Evolutionary conservation across 1,140 invertebrate genomes (phyloP), one percentile per base, ranked within the genome.

Genomic region (Drosophila jambulina): DNA sequence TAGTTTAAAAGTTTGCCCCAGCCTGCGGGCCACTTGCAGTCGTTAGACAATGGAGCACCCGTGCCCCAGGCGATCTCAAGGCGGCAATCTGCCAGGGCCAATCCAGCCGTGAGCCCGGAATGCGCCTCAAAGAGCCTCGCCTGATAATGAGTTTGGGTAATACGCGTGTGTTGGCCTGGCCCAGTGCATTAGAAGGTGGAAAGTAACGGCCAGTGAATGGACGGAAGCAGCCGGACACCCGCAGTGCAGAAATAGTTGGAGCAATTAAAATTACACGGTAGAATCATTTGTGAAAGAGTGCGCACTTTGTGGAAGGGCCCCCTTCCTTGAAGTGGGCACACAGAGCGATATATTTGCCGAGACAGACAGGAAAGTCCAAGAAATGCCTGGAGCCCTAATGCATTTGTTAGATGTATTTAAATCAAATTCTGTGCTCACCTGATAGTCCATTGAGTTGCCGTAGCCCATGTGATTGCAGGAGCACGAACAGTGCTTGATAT

Each of bases 381-480:
- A 25, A 46, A 17, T 23, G 9, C 15, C 17, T 19, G n/a, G 7
- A 42, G 19, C 2, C 27, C 29, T 10, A 23, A 21, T 12, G 19
- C 23, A 25, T 38, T 25, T 36, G 12, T 48, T 12, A 27, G 8
- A 57, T 56, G n/a, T 46, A 13, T 58, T 21, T 23, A 15, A 34
- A 13, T 12, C 7, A 21, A 54, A 34, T 9, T 32, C 25, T 9
- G 4, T 45, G 4, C 27, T 38, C 93, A 97, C 96, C 96, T 97
- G 96, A 94, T 97, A 97, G 94, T 97, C 96, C 95, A 97, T 96
- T 92, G 96, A 97, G 94, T 97, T 97, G 76, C 97, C 97, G 93
- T 97, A 97, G 92, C 97, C 97, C 96, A 97, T 97, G 94, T 97
- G 97, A 94, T 97, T 96, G 94, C 97, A 97, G 80, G 96, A 96